Evolutionary conservation across 2,113 vertebrate genomes (phyloP), one percentile per base, ranked within the genome.

Genomic region (Suricata suricatta): DNA sequence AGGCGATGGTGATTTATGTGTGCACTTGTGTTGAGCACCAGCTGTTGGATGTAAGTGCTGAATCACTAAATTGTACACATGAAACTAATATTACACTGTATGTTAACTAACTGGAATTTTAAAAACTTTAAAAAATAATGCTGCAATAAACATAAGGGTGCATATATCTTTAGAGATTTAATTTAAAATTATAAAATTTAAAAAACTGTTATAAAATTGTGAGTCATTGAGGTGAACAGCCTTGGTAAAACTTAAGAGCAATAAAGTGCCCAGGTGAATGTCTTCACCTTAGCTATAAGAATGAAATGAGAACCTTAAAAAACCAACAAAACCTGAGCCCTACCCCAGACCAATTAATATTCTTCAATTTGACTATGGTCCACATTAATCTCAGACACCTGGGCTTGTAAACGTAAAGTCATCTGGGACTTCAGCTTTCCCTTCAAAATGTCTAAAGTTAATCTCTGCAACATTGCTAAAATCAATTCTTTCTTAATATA

Each of bases 381-480:
- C 25, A 93, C 86, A 35, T 85, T 47, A 82, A 77, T 93, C 57
- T 93, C 72, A 66, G 25, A 57, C 29, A 95, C 16, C 16, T 88
- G 31, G 47, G 1, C 17, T 21, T 68, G 11, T 83, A 63, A 77
- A 76, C 2, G 11, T 86, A 35, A 93, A 50, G 10, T 93, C 47
- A 57, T 66, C 44, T 81, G 66, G 72, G 31, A 54, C 35, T 25
- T 97, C 47, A 76, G 5, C 8, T 69, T 82, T 88, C 71, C 64
- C 52, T 85, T 95, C 41, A 74, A 6, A 86, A 87, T 90, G 19
- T 52, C 69, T 85, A 29, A 89, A 86, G 52, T 81, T 44, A 47
- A 19, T 87, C 74, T 86, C n/a, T 90, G 38, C 68, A 76, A 82
- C 52, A 66, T 35, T 88, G 71, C 35, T 94, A 25, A 92, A 96